Base-by-base conservation (phyloP, 2,888 invertebrate species). In the Orthonychiurus folsomi region DNA sequence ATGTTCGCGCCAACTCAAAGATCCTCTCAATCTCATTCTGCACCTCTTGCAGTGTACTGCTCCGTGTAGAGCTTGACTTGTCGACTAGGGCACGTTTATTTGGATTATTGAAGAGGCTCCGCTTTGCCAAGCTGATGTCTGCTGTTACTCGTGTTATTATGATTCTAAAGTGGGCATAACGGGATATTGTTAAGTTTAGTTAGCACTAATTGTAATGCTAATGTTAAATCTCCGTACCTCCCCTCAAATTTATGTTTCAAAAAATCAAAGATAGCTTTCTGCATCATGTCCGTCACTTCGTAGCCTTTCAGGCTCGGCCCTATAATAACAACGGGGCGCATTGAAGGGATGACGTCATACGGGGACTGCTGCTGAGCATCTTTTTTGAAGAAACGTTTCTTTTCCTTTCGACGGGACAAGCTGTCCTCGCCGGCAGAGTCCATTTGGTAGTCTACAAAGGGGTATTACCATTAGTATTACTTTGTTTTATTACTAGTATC, bases 401-500 rank as follows among this genome's bases (percentile, higher is more conserved):
- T 56, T 15, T 75, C 90, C 87, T 65, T 92, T 88, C 63, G 93
- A 92, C 63, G 91, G 87, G 37, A 90, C 88, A 74, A 90, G 83
- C 74, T 86, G n/a, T n/a, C n/a, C n/a, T n/a, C n/a, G n/a, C n/a
- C n/a, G n/a, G n/a, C n/a, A n/a, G n/a, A n/a, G n/a, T n/a, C n/a
- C n/a, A n/a, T n/a, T n/a, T n/a, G n/a, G n/a, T n/a, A n/a, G n/a
- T n/a, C n/a, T n/a, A n/a, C n/a, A n/a, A n/a, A n/a, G n/a, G n/a
- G n/a, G n/a, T n/a, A n/a, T n/a, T n/a, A n/a, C n/a, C n/a, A n/a
- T n/a, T n/a, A n/a, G n/a, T n/a, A n/a, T n/a, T n/a, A n/a, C n/a
- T n/a, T n/a, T n/a, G n/a, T n/a, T n/a, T n/a, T n/a, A n/a, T n/a
- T n/a, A n/a, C n/a, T n/a, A n/a, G n/a, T n/a, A n/a, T n/a, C n/a